A percentile compares a stretch with the other conserved stretches of the same genome.
phyloP scores from a whole-genome alignment of 92 coral and sea anemone species.

The Phymanthus crucifer region DNA sequence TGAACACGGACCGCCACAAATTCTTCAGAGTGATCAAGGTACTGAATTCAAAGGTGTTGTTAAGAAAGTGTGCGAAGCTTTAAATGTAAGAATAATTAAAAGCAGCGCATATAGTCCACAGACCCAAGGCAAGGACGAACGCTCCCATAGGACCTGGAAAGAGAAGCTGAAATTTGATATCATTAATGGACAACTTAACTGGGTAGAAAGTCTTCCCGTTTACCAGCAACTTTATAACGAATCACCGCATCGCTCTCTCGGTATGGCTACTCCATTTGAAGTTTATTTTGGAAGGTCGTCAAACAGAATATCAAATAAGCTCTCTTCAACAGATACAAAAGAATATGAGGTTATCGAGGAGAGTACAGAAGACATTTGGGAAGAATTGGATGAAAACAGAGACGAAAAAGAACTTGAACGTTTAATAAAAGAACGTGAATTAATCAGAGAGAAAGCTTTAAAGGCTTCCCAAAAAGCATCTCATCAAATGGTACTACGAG shows the following conservation, averaged over 20 bases:
- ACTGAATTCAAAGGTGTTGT: conserved; percentile 55
- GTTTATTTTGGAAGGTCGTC: conserved; percentile 35
- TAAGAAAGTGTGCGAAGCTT: conserved; percentile 19
- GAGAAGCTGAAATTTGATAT: conserved; percentile 7
- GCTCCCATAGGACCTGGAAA: conserved; percentile 20
- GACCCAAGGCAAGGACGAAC: conserved; percentile 42
- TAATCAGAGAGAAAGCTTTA: conserved; percentile 10
- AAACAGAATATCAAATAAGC: background rate
- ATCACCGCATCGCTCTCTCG: conserved; percentile 45
- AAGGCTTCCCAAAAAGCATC: background rate
- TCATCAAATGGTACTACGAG: conserved; percentile 10
- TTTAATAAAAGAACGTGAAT: background rate
- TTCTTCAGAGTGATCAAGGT: conserved; percentile 46
- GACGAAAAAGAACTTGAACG: background rate
- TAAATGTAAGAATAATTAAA: conserved; percentile 34
- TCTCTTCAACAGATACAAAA: background rate
- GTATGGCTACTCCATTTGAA: conserved; percentile 38
- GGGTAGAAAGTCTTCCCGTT: conserved; percentile 23
- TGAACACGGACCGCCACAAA: conserved; percentile 41
- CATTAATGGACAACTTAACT: background rate
- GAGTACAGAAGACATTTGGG: background rate
- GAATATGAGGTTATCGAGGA: conserved; percentile 26
- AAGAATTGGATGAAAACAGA: background rate
- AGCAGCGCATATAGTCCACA: conserved; percentile 33
- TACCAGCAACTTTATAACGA: conserved; percentile 37